Percentiles rank a stretch among this genome's conserved stretches.
phyloP scores from a whole-genome alignment of 1,140 invertebrate genomes.

The Rhynchophorus ferrugineus region DNA sequence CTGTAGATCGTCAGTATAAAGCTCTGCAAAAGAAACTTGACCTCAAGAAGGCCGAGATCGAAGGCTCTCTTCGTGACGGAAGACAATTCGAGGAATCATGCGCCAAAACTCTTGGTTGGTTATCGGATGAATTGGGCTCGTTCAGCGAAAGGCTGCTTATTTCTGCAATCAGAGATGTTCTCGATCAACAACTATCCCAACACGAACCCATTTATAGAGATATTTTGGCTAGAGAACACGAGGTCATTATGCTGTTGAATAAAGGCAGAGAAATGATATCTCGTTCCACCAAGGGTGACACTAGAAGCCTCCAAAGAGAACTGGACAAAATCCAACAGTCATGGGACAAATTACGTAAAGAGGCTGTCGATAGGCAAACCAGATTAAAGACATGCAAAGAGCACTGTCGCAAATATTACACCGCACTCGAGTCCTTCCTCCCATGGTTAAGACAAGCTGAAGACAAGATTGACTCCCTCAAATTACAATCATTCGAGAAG shows the following conservation, averaged over 20 bases:
- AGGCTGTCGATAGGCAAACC: conserved; percentile 75
- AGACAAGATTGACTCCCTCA: conserved; percentile 72
- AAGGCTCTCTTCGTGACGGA: conserved; percentile 73
- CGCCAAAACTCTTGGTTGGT: conserved; percentile 79
- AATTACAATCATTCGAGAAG: conserved; percentile 72
- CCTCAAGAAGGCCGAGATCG: conserved; percentile 81
- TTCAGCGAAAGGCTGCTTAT: conserved; percentile 72
- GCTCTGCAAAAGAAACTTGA: conserved; percentile 83
- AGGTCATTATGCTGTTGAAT: conserved; percentile 88
- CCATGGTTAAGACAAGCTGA: conserved; percentile 85
- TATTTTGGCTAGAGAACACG: conserved; percentile 82
- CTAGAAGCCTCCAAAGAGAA: conserved; percentile 53
- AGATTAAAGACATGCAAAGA: conserved; percentile 80
- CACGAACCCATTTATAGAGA: conserved; percentile 86
- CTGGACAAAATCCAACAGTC: conserved; percentile 79
- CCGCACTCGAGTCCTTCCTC: conserved; percentile 73
- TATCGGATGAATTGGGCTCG: conserved; percentile 67
- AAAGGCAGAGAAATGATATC: conserved; percentile 74
- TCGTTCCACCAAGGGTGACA: conserved; percentile 50
- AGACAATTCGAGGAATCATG: conserved; percentile 82
- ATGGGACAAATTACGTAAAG: conserved; percentile 84
- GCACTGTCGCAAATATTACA: conserved; percentile 85
- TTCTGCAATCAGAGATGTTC: conserved; percentile 74
- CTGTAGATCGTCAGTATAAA: conserved; percentile 75
- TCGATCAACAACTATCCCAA: conserved; percentile 79